Evolutionary conservation across 2,113 vertebrate species (phyloP).

Genomic region (Lipotes vexillifer): DNA sequence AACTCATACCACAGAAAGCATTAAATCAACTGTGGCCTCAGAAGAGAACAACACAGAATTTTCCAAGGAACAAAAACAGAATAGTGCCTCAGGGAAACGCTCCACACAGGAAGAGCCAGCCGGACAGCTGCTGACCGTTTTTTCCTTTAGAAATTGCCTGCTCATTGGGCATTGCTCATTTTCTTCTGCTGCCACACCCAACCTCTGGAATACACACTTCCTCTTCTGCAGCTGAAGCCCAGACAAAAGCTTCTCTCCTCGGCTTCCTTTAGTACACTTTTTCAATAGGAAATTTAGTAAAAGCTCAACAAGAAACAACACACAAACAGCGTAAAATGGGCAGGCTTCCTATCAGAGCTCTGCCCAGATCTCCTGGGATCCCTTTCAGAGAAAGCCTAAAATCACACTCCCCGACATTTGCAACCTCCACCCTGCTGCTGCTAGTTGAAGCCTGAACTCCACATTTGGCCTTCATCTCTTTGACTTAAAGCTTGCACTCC

Average conservation of each 20-base stretch:
- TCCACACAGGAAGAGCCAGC: not conserved
- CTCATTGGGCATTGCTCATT: not conserved
- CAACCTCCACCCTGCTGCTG: not conserved
- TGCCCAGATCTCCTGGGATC: not conserved
- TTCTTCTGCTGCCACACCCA: not conserved
- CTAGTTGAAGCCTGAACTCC: not conserved
- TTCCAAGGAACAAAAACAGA: conserved; percentile 14
- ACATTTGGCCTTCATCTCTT: not conserved
- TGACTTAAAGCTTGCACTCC: not conserved
- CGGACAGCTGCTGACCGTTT: not conserved
- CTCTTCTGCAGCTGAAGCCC: not conserved
- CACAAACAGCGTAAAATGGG: not conserved
- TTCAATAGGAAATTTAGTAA: not conserved
- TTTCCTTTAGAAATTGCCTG: not conserved
- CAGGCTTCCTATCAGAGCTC: not conserved
- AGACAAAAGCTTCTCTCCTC: not conserved
- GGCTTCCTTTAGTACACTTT: not conserved
- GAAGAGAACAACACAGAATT: not conserved
- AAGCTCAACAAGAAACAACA: not conserved
- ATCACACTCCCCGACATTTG: not conserved
- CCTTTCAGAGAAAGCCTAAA: not conserved
- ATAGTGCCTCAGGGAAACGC: not conserved
- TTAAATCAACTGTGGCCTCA: not conserved
- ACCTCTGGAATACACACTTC: not conserved
- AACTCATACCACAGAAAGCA: not conserved